These are phyloP conservation scores for Montipora foliosa DNA, from an alignment of 64 coral and sea anemone species.

Conservation along the genomic window DNA sequence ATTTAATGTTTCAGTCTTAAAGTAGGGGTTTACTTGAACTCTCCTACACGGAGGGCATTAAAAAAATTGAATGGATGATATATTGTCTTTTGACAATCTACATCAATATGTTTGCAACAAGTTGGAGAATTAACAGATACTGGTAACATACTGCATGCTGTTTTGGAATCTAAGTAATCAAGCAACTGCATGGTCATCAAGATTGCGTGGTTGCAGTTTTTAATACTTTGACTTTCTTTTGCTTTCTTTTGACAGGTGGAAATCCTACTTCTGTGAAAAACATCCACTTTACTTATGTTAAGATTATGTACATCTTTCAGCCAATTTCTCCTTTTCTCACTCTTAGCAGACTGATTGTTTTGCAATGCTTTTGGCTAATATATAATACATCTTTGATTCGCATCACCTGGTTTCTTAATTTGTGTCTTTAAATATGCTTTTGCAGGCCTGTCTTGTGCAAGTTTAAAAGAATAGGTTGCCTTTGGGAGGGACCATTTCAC, in stretches of 20 bases:
- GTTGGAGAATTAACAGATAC: no score
- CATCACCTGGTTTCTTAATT: constrained; percentile 11
- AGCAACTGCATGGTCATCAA: neutral
- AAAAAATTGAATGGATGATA: no score
- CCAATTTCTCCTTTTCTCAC: neutral
- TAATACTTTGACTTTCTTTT: constrained; percentile 41
- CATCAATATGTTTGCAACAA: no score
- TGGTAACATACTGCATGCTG: neutral
- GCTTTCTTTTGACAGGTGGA: constrained; percentile 44
- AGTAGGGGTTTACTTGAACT: no score
- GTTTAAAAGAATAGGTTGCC: constrained; percentile 92
- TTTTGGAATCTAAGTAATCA: neutral
- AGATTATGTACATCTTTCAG: constrained; percentile 13
- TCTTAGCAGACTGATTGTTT: neutral
- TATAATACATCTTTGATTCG: neutral
- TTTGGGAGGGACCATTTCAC: constrained; percentile 94
- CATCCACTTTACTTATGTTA: neutral
- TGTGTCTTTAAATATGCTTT: constrained; percentile 38
- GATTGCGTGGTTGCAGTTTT: constrained; percentile 2
- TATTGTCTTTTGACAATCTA: no score
- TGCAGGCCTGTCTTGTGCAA: constrained; percentile 94
- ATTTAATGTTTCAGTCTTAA: no score
- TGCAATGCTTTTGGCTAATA: neutral
- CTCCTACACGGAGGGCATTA: no score
- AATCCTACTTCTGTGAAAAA: neutral